These are phyloP conservation scores for Ladona fulva DNA, from an alignment of 1,140 invertebrate genomes.

Conservation along the genomic window DNA sequence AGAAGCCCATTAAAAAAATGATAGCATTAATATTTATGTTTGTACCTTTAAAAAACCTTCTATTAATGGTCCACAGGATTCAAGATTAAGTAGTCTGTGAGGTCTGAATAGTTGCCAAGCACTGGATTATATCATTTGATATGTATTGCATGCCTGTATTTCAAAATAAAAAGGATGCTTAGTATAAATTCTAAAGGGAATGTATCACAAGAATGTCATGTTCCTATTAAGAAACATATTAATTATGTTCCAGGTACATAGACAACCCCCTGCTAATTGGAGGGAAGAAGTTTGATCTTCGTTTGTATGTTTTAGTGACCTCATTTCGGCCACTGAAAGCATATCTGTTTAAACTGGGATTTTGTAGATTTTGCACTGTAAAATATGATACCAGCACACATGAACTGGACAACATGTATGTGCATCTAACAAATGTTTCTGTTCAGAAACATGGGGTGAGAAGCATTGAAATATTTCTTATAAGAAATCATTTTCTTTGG, in stretches of 20 bases:
- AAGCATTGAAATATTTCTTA: conserved; percentile 28
- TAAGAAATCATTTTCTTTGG: conserved; percentile 37
- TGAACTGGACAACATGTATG: conserved; percentile 76
- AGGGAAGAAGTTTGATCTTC: conserved; percentile 82
- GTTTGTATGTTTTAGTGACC: conserved; percentile 75
- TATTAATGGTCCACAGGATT: too few relatives aligned
- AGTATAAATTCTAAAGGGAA: too few relatives aligned
- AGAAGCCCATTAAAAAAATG: too few relatives aligned
- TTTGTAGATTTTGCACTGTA: conserved; percentile 76
- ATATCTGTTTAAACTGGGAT: conserved; percentile 67
- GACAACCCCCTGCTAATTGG: conserved; percentile 78
- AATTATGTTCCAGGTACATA: conserved; percentile 53
- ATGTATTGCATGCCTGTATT: too few relatives aligned
- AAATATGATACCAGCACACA: conserved; percentile 61
- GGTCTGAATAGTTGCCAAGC: too few relatives aligned
- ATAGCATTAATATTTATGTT: too few relatives aligned
- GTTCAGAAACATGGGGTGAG: conserved; percentile 79
- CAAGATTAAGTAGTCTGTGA: too few relatives aligned
- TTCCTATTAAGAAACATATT: background rate
- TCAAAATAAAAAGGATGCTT: too few relatives aligned
- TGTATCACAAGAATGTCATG: background rate
- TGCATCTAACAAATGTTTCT: conserved; percentile 79
- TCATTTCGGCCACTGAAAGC: conserved; percentile 75
- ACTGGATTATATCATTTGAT: too few relatives aligned
- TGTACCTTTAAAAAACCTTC: too few relatives aligned